Evolutionary conservation across 2,888 invertebrate species (phyloP), one percentile per base, ranked within the genome.

Genomic region (Drosophila nr. perissopoda): DNA sequence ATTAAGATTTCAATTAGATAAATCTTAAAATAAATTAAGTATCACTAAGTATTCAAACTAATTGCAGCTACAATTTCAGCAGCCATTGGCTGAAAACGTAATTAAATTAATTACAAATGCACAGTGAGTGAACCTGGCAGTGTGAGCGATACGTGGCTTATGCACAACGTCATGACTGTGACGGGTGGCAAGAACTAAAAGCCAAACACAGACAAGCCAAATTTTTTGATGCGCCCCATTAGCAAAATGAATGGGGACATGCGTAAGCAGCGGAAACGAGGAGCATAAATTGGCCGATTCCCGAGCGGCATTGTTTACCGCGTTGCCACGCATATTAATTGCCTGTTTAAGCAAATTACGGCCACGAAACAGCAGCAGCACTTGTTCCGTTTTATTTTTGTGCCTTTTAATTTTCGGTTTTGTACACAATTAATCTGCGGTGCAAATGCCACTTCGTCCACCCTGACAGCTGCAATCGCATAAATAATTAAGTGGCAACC

Each of bases 281-380:
- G 2, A 31, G 25, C 52, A 59, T 51, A 62, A 71, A 51, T 65
- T 71, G 66, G 61, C 61, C 59, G 48, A 76, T 72, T 83, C 73
- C 74, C 80, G 45, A 45, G 69, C 72, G 72, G 73, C 69, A 64
- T 66, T 85, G 83, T 85, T 83, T 78, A 69, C 84, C 77, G 77
- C 84, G 84, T 82, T 85, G 84, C 79, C 70, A 70, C 80, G 85
- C 85, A 85, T 85, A 86, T 86, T 85, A 85, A 85, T 86, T 85
- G 87, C 82, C 85, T 86, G 81, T 74, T 85, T 85, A 86, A 80
- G 78, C 78, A 84, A 85, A 85, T 86, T 82, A 73, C 71, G 73
- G 83, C 63, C 78, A 73, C 82, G 78, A 73, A 80, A 70, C 75
- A 65, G 64, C 61, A 67, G 67, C 52, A 62, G 65, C 49, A 56